These are phyloP conservation scores for Alouatta palliata DNA, from an alignment of 2,113 vertebrate genomes.

Conservation along the genomic window DNA sequence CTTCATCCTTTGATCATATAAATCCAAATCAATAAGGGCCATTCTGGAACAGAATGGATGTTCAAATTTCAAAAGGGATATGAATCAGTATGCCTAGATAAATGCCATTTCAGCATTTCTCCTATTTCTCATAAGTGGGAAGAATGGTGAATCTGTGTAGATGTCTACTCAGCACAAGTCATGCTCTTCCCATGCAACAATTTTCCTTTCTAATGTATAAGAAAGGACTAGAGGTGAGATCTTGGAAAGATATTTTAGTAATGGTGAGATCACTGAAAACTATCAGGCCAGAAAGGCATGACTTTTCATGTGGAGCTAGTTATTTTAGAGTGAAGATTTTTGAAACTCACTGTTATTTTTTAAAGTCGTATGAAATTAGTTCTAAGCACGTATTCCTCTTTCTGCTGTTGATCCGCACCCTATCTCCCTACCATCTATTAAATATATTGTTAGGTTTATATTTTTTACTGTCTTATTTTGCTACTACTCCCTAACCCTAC, in stretches of 20 bases:
- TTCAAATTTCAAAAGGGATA: neutral
- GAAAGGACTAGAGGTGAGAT: neutral
- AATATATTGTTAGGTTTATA: neutral
- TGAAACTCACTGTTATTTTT: neutral
- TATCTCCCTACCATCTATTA: neutral
- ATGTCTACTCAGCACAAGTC: neutral
- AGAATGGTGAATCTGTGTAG: neutral
- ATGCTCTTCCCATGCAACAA: neutral
- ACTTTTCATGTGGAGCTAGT: neutral
- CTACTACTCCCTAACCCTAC: neutral
- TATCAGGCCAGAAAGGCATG: neutral
- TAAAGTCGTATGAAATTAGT: neutral
- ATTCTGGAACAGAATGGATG: neutral
- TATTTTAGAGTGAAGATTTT: neutral
- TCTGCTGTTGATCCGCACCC: neutral
- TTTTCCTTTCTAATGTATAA: neutral
- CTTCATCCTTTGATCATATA: neutral
- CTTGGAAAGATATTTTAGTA: neutral
- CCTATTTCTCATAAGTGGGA: neutral
- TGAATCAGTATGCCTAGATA: neutral
- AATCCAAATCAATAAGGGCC: neutral
- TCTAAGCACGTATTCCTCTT: neutral
- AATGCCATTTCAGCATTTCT: neutral
- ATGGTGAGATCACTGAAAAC: neutral
- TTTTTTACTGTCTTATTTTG: neutral